Percentiles rank a stretch among this genome's conserved stretches.
Conservation (phyloP, 2,888 invertebrate species). For the Papilio protenor region DNA sequence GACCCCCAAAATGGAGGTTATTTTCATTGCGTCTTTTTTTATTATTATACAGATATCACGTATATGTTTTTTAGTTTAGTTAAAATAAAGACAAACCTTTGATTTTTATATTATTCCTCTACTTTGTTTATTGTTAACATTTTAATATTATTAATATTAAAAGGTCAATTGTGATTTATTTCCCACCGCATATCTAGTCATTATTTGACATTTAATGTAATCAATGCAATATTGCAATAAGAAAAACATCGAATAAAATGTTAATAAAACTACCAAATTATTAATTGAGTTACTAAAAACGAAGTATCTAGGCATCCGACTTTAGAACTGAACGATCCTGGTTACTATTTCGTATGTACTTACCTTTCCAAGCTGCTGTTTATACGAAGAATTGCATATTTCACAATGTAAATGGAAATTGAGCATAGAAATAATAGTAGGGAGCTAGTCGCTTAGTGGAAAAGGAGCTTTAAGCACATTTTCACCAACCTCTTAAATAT, state of each 20-base stretch:
- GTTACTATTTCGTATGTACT: background rate
- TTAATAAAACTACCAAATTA: too few species aligned
- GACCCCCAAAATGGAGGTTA: too few species aligned
- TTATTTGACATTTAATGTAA: background rate
- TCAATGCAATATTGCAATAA: background rate
- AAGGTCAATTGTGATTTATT: background rate
- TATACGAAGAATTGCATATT: too few species aligned
- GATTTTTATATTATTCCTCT: background rate
- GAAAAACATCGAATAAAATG: background rate
- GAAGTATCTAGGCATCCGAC: too few species aligned
- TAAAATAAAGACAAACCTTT: background rate
- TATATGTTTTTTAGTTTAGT: too few species aligned
- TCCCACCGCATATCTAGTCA: background rate
- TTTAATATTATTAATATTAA: background rate
- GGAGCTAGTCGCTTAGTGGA: background rate
- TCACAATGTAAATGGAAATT: too few species aligned
- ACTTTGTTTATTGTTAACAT: background rate
- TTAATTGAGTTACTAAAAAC: too few species aligned
- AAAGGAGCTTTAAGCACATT: background rate
- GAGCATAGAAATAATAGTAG: too few species aligned
- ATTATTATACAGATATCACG: too few species aligned
- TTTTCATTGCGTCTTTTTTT: too few species aligned
- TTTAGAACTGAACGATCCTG: background rate
- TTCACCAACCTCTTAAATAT: too few species aligned
- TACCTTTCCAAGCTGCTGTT: too few species aligned